A percentile compares a stretch with the other conserved stretches of the same genome.
phyloP scores from a whole-genome alignment of 1,140 invertebrate species.

The Phthorimaea operculella region DNA sequence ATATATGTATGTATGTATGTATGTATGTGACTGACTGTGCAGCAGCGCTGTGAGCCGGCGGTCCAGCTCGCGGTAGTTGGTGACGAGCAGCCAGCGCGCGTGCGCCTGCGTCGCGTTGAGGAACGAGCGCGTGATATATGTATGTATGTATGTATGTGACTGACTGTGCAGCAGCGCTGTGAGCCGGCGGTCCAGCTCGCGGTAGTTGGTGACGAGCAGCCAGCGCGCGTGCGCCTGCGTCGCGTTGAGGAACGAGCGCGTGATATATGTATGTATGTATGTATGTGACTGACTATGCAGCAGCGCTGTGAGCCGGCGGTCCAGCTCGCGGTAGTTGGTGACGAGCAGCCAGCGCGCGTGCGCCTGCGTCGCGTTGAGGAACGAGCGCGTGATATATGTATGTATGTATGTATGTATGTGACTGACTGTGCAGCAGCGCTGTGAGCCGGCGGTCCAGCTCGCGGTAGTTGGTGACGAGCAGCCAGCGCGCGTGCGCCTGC shows the following conservation, averaged over 20 bases:
- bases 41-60: constrained; percentile 72
- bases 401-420: too few species aligned
- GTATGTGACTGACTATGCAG: constrained; percentile 68
- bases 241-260: constrained; percentile 74
- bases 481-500: constrained; percentile 71
- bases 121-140: constrained; percentile 74
- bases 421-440: constrained; percentile 72
- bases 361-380: constrained; percentile 74
- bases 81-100: constrained; percentile 72
- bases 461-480: constrained; percentile 76
- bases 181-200: constrained; percentile 75
- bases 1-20: too few species aligned
- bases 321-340: constrained; percentile 78
- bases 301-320: constrained; percentile 71
- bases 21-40: constrained; percentile 61
- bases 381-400: constrained; percentile 73
- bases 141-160: constrained; percentile 20
- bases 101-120: constrained; percentile 75
- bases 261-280: too few species aligned
- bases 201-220: constrained; percentile 76
- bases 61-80: constrained; percentile 80
- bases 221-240: constrained; percentile 74
- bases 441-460: constrained; percentile 75
- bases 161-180: constrained; percentile 73
- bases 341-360: constrained; percentile 74